Conservation (phyloP, 2,797 vertebrate genomes). For the Xiphophorus birchmanni region DNA sequence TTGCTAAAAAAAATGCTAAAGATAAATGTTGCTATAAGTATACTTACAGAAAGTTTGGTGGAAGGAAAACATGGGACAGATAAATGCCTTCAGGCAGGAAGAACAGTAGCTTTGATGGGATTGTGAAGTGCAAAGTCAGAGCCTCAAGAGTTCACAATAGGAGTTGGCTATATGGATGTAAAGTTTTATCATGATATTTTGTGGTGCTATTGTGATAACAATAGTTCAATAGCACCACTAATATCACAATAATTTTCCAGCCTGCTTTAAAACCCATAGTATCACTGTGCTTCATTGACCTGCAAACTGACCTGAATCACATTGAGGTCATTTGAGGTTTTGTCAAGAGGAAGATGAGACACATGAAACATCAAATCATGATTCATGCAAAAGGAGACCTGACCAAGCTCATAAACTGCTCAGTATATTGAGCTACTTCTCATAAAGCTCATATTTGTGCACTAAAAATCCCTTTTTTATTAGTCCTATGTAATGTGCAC, state of each 20-base stretch:
- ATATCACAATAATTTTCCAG: background rate
- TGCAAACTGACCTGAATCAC: background rate
- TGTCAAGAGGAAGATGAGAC: background rate
- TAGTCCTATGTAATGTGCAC: background rate
- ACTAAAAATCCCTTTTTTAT: background rate
- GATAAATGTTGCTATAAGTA: background rate
- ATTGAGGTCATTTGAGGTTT: background rate
- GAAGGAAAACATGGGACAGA: background rate
- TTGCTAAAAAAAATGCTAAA: background rate
- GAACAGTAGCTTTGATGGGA: background rate
- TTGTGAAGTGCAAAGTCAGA: background rate
- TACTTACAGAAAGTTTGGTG: background rate
- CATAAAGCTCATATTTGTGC: background rate
- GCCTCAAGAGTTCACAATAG: background rate
- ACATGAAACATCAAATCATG: background rate
- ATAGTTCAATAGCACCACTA: too few relatives aligned
- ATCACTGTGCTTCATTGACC: background rate
- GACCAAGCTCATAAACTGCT: background rate
- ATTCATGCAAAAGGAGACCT: background rate
- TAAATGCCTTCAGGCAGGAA: background rate
- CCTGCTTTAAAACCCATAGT: background rate
- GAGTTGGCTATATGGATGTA: too few relatives aligned
- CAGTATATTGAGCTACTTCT: background rate
- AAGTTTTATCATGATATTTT: too few relatives aligned
- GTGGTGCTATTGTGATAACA: too few relatives aligned